Evolutionary conservation across 1,140 invertebrate genomes (phyloP), one percentile per base, ranked within the genome.

Genomic region (Drosophila sucinea): DNA sequence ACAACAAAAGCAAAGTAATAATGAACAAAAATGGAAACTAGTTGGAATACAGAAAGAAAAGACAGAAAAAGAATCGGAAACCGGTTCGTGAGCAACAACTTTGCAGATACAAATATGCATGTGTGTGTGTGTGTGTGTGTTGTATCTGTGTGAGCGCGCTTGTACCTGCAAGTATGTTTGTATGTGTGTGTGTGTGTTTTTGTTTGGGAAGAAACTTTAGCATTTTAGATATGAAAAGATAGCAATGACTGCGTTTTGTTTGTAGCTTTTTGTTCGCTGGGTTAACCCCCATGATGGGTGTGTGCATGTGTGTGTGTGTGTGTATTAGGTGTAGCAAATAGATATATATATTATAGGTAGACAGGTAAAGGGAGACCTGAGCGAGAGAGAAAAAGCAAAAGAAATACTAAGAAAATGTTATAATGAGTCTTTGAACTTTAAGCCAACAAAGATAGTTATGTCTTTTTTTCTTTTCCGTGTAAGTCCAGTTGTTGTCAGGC

Each of bases 211-310:
- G 38, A 77, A 87, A 87, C 76, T 73, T 86, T 87, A 87, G 77
- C 79, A 77, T 83, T 77, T 81, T 83, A 87, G 83, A 87, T 87
- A 83, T 77, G 69, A 72, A 77, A 70, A 86, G 82, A 87, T 87
- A 79, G 72, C 64, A 60, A 60, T 35, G 56, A 51, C 66, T 75
- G 76, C 67, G 70, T 69, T 79, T 76, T 82, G 82, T 79, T 70
- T 61, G 74, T 70, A 80, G 76, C 79, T 85, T 85, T 85, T 81
- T 68, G 73, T 67, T 80, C 54, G 40, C 38, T 67, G 76, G 78
- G 75, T 51, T 51, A 51, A 51, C 44, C 44, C 44, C 44, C 44
- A 44, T 23, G 17, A 44, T 51, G 1, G 8, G 25, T 51, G 25
- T 51, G 23, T 47, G 23, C 27, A 3, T 51, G 6, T 51, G 44